Conservation (phyloP, 1,140 invertebrate species). For the Amyelois transitella region DNA sequence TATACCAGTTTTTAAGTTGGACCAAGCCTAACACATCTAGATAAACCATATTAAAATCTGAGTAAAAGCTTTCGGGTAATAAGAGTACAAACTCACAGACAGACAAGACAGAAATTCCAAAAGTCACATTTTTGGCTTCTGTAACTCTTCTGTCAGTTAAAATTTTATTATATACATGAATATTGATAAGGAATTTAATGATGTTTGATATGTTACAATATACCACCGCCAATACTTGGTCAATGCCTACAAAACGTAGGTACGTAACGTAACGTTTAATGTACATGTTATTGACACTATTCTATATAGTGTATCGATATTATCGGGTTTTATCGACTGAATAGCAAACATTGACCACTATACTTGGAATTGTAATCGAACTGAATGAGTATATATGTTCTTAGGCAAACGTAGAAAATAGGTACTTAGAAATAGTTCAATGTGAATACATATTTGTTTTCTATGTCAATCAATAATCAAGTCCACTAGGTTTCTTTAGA, state of each 20-base stretch:
- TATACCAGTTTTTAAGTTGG: too few relatives aligned
- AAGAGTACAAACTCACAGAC: too few relatives aligned
- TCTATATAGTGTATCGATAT: background rate
- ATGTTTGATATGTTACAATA: background rate
- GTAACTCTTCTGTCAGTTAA: too few relatives aligned
- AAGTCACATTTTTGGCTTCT: too few relatives aligned
- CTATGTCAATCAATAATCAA: too few relatives aligned
- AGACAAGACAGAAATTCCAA: too few relatives aligned
- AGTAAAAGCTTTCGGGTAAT: too few relatives aligned
- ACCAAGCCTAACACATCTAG: too few relatives aligned
- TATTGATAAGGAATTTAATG: background rate
- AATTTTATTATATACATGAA: too few relatives aligned
- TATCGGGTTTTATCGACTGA: constrained; percentile 6
- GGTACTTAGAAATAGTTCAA: too few relatives aligned
- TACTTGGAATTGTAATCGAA: constrained; percentile 2
- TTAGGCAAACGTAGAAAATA: background rate
- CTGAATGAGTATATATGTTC: background rate
- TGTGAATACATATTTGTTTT: background rate
- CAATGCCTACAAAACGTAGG: background rate
- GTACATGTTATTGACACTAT: background rate
- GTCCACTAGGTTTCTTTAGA: too few relatives aligned
- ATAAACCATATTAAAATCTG: too few relatives aligned
- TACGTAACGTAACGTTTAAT: background rate
- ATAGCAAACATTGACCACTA: constrained; percentile 13
- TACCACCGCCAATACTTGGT: background rate